These are phyloP conservation scores for Caenorhabditis sinica DNA, from an alignment of 2,888 invertebrate genomes.

Conservation along the genomic window DNA sequence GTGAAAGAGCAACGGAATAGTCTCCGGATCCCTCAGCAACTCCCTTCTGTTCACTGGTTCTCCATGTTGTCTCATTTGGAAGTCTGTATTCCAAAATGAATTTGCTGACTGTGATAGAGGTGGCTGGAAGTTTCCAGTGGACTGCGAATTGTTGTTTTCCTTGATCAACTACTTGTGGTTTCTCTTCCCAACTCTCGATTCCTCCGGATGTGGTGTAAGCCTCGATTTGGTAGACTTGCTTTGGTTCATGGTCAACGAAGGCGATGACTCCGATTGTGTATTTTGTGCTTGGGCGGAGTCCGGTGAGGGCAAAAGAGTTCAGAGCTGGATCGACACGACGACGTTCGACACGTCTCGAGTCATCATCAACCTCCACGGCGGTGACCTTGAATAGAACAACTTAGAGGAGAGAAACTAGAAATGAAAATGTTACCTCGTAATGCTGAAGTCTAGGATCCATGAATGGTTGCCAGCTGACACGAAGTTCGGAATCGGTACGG, in stretches of 20 bases:
- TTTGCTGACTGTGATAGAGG: conserved; percentile 66
- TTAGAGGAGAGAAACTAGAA: not conserved
- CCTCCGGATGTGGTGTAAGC: conserved; percentile 72
- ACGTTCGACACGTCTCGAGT: conserved; percentile 74
- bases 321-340: conserved; percentile 78
- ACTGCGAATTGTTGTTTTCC: conserved; percentile 76
- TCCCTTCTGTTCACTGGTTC: conserved; percentile 65
- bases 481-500: conserved; percentile 76
- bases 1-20: conserved; percentile 72
- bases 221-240: conserved; percentile 77
- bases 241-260: conserved; percentile 83
- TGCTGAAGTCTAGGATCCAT: conserved; percentile 81
- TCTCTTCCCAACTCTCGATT: conserved; percentile 74
- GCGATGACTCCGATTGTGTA: conserved; percentile 83
- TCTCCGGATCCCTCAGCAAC: conserved; percentile 72
- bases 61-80: conserved; percentile 82
- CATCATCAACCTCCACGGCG: conserved; percentile 72
- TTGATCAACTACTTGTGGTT: conserved; percentile 74
- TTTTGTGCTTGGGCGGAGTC: conserved; percentile 80
- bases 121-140: conserved; percentile 80
- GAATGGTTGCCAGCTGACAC: conserved; percentile 80
- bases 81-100: conserved; percentile 82
- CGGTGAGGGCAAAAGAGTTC: conserved; percentile 77
- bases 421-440: conserved; percentile 75
- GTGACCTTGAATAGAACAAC: conserved; percentile 62